Conservation (phyloP, 2,113 vertebrate species). For the Mobula hypostoma region DNA sequence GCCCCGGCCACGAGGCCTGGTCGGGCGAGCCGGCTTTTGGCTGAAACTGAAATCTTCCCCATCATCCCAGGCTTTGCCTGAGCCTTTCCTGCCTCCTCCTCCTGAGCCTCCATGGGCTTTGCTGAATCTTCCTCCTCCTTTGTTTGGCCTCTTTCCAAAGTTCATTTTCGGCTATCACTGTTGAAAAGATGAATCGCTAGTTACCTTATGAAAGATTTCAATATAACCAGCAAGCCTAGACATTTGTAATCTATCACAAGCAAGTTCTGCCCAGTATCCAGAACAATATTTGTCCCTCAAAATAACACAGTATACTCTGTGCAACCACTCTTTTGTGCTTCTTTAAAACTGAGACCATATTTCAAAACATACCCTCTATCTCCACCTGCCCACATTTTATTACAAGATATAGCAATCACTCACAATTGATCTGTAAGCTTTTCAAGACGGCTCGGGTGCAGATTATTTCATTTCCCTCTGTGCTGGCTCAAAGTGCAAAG, state of each 20-base stretch:
- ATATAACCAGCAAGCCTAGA: not conserved
- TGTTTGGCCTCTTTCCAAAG: conserved; percentile 66
- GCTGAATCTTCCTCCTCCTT: conserved; percentile 61
- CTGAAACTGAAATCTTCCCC: conserved; percentile 79
- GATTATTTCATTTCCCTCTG: not conserved
- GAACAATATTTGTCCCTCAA: not conserved
- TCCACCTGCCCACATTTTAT: not conserved
- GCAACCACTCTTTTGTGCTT: not conserved
- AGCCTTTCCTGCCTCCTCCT: conserved; percentile 63
- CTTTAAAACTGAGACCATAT: not conserved
- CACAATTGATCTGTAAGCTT: not conserved
- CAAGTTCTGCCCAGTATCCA: not conserved
- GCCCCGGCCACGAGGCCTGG: conserved; percentile 46
- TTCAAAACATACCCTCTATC: not conserved
- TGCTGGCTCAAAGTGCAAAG: not conserved
- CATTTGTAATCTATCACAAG: not conserved
- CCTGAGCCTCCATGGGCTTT: conserved; percentile 44
- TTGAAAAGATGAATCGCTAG: conserved; percentile 1
- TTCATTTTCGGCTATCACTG: conserved; percentile 24
- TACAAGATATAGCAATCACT: not conserved
- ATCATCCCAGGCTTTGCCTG: conserved; percentile 68
- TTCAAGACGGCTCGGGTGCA: not conserved
- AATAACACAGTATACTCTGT: too few relatives aligned
- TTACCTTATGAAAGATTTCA: not conserved
- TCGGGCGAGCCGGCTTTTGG: conserved; percentile 52